A percentile compares a stretch with the other conserved stretches of the same genome.
These are phyloP conservation scores for Panthera leo DNA, from an alignment of 2,113 vertebrate species.

Conservation along the genomic window DNA sequence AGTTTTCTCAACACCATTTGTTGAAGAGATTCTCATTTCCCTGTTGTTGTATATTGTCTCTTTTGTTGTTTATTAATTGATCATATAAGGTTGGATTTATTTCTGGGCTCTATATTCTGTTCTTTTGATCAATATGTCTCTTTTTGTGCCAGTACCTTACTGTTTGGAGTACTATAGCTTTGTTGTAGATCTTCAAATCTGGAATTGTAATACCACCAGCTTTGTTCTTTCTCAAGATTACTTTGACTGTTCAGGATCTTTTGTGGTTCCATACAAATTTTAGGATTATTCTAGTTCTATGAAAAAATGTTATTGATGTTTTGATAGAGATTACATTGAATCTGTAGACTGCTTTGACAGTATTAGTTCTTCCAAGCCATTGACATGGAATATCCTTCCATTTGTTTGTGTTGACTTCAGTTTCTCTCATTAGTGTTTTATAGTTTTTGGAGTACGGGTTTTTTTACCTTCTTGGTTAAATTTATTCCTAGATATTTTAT, in stretches of 20 bases:
- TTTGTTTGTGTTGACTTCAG: neutral
- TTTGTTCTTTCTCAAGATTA: neutral
- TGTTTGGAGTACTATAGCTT: neutral
- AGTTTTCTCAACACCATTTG: neutral
- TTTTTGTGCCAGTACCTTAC: neutral
- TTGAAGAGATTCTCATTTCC: neutral
- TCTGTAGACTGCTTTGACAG: neutral
- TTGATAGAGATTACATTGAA: neutral
- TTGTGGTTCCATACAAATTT: neutral
- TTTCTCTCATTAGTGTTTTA: neutral
- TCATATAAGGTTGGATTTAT: neutral
- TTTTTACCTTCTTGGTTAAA: neutral
- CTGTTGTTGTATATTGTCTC: neutral
- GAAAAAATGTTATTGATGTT: neutral
- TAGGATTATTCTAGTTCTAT: neutral
- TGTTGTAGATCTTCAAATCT: neutral
- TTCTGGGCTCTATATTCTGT: neutral
- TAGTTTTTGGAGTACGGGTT: neutral
- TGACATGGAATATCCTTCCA: neutral
- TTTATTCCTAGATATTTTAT: neutral
- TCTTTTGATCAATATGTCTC: neutral
- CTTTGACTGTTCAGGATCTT: neutral
- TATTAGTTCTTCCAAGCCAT: neutral
- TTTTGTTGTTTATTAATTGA: neutral
- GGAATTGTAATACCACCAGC: neutral